These are phyloP conservation scores for Campylomormyrus numenius DNA, from an alignment of 2,113 vertebrate species.

Conservation along the genomic window DNA sequence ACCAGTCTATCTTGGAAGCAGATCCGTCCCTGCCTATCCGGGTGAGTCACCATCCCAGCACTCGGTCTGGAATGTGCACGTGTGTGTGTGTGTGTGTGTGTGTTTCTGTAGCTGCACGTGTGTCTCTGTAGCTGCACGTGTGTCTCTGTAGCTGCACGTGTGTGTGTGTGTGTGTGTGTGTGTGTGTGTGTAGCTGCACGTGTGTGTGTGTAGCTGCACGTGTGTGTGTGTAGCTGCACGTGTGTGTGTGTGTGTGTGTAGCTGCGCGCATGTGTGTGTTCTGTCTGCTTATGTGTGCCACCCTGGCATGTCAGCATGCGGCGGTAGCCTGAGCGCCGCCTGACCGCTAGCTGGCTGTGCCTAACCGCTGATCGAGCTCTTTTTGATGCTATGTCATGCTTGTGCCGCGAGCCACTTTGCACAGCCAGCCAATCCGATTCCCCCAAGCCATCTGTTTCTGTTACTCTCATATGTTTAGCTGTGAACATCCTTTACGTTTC, in stretches of 20 bases:
- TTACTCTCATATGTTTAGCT: background rate
- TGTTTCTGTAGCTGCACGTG: too few species aligned
- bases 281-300: background rate
- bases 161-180: too few species aligned
- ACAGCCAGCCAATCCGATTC: background rate
- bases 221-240: background rate
- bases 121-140: too few species aligned
- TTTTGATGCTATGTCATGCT: background rate
- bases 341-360: background rate
- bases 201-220: background rate
- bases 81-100: background rate
- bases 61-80: background rate
- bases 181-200: too few species aligned
- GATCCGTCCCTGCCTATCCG: slow-evolving; percentile 52
- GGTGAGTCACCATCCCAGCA: slow-evolving; percentile 54
- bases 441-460: background rate
- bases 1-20: slow-evolving; percentile 56
- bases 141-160: too few species aligned
- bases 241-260: slow-evolving; percentile 5
- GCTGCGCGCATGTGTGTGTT: background rate
- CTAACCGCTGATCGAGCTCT: background rate
- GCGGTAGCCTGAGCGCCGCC: background rate
- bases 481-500: background rate
- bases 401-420: background rate
- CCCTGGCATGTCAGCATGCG: background rate